Percentiles rank a stretch among this genome's conserved stretches.
Evolutionary conservation across 2,888 invertebrate species (phyloP).

Genomic region (Zeuzera pyrina): DNA sequence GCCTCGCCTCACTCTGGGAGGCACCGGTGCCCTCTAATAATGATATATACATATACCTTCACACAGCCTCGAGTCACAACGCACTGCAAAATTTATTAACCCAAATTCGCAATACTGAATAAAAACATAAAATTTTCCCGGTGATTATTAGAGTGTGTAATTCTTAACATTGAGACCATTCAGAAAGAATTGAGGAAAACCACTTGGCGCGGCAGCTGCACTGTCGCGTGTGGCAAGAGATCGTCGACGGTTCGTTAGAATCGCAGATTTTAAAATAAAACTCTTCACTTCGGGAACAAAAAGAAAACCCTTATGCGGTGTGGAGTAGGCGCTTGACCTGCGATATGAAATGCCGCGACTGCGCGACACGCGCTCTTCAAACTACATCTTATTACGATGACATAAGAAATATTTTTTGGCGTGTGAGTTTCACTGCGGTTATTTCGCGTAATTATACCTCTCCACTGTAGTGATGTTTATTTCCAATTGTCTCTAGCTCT

Average conservation of each 20-base stretch:
- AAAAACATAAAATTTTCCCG: too few relatives aligned
- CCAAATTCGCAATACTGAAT: too few relatives aligned
- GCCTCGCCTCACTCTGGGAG: conserved; percentile 11
- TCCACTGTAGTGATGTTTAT: conserved; percentile 41
- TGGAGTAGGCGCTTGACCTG: conserved; percentile 49
- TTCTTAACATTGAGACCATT: too few relatives aligned
- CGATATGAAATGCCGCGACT: conserved; percentile 27
- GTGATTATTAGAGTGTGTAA: too few relatives aligned
- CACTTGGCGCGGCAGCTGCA: conserved; percentile 21
- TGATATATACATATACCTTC: too few relatives aligned
- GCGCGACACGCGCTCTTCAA: conserved; percentile 21
- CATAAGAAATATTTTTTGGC: conserved; percentile 38
- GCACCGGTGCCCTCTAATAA: neutral
- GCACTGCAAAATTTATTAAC: too few relatives aligned
- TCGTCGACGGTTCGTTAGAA: conserved; percentile 56
- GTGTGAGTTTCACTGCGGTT: conserved; percentile 22
- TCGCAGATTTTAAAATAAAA: conserved; percentile 66
- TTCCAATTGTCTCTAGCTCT: conserved; percentile 67
- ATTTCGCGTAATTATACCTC: conserved; percentile 20
- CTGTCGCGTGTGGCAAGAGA: conserved; percentile 48
- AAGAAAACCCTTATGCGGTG: conserved; percentile 42
- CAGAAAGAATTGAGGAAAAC: too few relatives aligned
- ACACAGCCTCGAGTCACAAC: too few relatives aligned
- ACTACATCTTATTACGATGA: conserved; percentile 27
- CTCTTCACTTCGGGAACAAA: conserved; percentile 50